Base-by-base conservation (phyloP, 2,797 vertebrate species). In the Macropodus opercularis region DNA sequence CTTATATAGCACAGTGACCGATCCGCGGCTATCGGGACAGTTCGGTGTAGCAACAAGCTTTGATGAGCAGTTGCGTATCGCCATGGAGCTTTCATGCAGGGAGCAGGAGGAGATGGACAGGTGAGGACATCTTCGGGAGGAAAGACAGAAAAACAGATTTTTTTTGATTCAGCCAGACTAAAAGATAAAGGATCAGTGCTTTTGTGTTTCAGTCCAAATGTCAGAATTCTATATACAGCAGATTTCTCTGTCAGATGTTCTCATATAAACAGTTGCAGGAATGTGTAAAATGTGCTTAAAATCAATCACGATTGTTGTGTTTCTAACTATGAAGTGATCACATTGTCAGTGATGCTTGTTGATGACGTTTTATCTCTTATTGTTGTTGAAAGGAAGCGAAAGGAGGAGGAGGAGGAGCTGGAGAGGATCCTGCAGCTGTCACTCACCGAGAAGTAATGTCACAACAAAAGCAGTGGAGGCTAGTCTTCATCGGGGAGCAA, bases 391-490 rank as follows among this genome's bases (percentile, higher is more conserved):
- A 93, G 93, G 72, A 89, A 86, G 39, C 91, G 84, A 34, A 92
- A 90, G 2, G 94, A 96, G 83, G 96, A 97, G 51, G 95, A 96
- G 1, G 95, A 97, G 29, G 96, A 97, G 86, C 83, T 97, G 0
- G 93, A 96, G 88, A 92, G 95, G 84, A 95, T 94, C 85, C 89
- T 97, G 75, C 95, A 89, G 82, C 93, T 96, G 69, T 98, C 96
- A 10, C 95, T 98, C 87, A 96, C 95, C 0, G 96, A 98, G 76
- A 96, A 96, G 91, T 98, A 93, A 94, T 72, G 77, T 80, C 63
- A 75, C 66, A 36, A 44, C 63, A 59, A 68, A 21, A 44, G 51
- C 23, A 42, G 38, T n/a, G 39, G 67, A 73, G 47, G 43, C 39
- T 50, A 75, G 35, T 79, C 72, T 83, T 78, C 66, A 81, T 61